Conservation (phyloP, 2,113 vertebrate species). For the Australoheros scitulus region DNA sequence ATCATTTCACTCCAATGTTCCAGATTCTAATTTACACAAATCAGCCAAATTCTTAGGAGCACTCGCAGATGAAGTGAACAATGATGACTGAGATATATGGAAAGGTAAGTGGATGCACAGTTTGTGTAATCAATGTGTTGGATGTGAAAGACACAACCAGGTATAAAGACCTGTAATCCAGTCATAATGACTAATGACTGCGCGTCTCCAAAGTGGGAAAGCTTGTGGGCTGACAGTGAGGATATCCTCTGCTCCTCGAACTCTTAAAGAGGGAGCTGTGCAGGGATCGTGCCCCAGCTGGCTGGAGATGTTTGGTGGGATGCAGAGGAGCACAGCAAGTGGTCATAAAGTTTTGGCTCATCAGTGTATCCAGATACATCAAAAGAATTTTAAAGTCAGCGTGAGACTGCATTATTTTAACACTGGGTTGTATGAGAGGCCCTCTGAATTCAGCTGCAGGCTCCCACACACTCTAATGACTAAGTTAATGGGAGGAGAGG, state of each 20-base stretch:
- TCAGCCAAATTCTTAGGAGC: not conserved
- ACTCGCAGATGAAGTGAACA: not conserved
- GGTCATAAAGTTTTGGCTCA: not conserved
- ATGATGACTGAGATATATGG: not conserved
- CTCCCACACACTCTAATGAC: slow-evolving; percentile 23
- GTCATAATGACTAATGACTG: not conserved
- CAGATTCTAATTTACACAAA: not conserved
- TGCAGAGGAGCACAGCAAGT: not conserved
- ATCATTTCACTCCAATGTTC: not conserved
- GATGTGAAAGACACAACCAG: not conserved
- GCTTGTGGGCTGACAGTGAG: not conserved
- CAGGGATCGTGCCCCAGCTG: not conserved
- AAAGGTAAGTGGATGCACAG: not conserved
- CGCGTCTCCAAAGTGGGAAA: not conserved
- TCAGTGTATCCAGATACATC: not conserved
- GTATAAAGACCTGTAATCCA: not conserved
- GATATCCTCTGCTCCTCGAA: not conserved
- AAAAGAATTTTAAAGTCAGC: not conserved
- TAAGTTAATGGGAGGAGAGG: slow-evolving; percentile 30
- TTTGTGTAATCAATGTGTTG: not conserved
- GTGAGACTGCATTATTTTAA: not conserved
- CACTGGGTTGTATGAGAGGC: not conserved
- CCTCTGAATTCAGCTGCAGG: slow-evolving; percentile 28
- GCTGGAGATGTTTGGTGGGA: not conserved
- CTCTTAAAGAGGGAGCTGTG: not conserved